Percentiles rank a stretch among this genome's conserved stretches.
Evolutionary conservation across 2,113 vertebrate species (phyloP).

Genomic region (Arizona elegans): DNA sequence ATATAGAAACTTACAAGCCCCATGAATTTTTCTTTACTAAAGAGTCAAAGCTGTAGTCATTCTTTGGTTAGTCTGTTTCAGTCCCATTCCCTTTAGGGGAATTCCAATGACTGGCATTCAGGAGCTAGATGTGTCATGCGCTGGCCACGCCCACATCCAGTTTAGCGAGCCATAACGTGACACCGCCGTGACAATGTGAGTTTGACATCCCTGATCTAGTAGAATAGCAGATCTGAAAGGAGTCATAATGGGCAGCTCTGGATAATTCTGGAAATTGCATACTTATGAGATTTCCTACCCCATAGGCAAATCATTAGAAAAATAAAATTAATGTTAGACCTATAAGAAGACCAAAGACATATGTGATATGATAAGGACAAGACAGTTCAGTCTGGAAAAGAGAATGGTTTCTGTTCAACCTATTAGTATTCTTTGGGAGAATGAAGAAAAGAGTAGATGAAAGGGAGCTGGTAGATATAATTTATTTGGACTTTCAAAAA

Average conservation of each 20-base stretch:
- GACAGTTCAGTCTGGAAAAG: background rate
- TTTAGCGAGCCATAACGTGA: too few species aligned
- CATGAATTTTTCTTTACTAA: background rate
- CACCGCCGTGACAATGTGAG: too few species aligned
- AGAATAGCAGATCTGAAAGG: background rate
- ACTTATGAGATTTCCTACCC: background rate
- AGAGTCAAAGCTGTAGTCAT: background rate
- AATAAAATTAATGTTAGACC: background rate
- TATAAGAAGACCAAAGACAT: conserved; percentile 1
- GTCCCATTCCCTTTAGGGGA: background rate
- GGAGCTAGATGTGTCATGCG: too few species aligned
- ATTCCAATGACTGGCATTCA: background rate
- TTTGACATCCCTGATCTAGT: too few species aligned
- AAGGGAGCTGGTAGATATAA: background rate
- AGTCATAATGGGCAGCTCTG: background rate
- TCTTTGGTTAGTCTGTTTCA: background rate
- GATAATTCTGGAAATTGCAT: background rate
- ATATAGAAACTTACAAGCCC: background rate
- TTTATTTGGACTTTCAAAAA: conserved; percentile 18
- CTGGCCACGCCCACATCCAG: too few species aligned
- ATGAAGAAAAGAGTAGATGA: background rate
- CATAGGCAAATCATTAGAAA: background rate
- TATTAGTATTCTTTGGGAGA: conserved; percentile 22
- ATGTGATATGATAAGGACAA: background rate
- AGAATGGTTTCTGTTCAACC: background rate